Conservation (phyloP, 2,888 invertebrate genomes). For the Tenthredo amoena region DNA sequence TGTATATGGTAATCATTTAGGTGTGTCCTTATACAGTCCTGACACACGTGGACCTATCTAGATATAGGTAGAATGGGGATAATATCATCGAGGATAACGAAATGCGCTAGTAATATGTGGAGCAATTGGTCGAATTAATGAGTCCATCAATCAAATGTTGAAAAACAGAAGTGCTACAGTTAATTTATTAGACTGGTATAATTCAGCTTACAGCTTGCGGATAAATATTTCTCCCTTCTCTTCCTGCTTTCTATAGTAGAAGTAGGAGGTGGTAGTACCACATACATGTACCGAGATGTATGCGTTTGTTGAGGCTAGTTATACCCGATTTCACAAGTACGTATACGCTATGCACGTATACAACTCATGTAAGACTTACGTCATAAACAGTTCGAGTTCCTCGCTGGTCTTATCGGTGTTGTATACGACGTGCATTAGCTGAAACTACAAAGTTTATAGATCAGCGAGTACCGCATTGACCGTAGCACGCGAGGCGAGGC, state of each 20-base stretch:
- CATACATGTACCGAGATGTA: neutral
- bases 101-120: conserved; percentile 9
- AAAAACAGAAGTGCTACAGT: conserved; percentile 39
- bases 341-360: neutral
- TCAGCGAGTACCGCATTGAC: conserved; percentile 23
- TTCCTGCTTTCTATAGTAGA: neutral
- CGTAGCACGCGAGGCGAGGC: conserved; percentile 13
- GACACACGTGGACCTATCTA: neutral
- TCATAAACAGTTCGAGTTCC: conserved; percentile 47
- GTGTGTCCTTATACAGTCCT: neutral
- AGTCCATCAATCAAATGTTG: conserved; percentile 30
- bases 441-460: conserved; percentile 53
- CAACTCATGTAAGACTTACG: neutral
- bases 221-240: neutral
- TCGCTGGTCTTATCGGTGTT: conserved; percentile 31
- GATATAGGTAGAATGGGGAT: neutral
- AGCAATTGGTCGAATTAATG: conserved; percentile 34
- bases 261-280: neutral
- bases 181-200: conserved; percentile 25
- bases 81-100: neutral
- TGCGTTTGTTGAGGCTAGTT: neutral
- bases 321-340: neutral
- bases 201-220: conserved; percentile 3
- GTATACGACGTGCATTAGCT: conserved; percentile 52
- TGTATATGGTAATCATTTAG: neutral